These are phyloP conservation scores for Seira ritae DNA, from an alignment of 2,888 invertebrate genomes.

Conservation along the genomic window DNA sequence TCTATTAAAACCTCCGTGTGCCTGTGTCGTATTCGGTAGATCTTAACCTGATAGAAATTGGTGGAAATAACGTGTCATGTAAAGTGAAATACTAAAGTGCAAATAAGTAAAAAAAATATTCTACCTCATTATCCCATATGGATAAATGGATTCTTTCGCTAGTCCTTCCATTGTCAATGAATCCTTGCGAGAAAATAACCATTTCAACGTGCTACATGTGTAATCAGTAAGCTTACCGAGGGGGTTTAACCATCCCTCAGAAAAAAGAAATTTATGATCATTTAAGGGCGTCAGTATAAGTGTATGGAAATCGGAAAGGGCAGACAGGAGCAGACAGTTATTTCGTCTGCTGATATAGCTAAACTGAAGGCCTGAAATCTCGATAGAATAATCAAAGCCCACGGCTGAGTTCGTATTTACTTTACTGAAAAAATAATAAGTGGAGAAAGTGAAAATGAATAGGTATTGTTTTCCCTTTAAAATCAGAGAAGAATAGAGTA, in stretches of 20 bases:
- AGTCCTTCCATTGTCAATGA: neutral
- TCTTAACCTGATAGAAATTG: no score
- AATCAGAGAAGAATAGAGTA: neutral
- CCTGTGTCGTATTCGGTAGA: no score
- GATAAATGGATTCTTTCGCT: slow-evolving; percentile 15
- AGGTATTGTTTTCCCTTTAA: neutral
- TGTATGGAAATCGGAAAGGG: slow-evolving; percentile 25
- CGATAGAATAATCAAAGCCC: no score
- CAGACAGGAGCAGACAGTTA: neutral
- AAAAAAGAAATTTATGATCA: slow-evolving; percentile 56
- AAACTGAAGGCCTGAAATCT: no score
- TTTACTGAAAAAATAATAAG: slow-evolving; percentile 34
- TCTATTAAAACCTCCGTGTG: no score
- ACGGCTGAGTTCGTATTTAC: neutral
- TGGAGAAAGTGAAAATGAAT: slow-evolving; percentile 23
- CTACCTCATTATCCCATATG: slow-evolving; percentile 47
- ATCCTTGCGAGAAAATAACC: neutral
- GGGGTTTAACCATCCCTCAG: no score
- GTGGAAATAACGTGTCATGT: no score
- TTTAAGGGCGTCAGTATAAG: slow-evolving; percentile 42
- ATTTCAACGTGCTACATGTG: slow-evolving; percentile 15
- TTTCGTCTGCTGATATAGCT: slow-evolving; percentile 3
- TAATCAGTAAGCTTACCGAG: slow-evolving; percentile 27
- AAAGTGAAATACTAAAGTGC: no score
- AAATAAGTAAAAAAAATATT: slow-evolving; percentile 20